Base-by-base conservation (phyloP, 2,113 vertebrate species). In the Callipepla californica region DNA sequence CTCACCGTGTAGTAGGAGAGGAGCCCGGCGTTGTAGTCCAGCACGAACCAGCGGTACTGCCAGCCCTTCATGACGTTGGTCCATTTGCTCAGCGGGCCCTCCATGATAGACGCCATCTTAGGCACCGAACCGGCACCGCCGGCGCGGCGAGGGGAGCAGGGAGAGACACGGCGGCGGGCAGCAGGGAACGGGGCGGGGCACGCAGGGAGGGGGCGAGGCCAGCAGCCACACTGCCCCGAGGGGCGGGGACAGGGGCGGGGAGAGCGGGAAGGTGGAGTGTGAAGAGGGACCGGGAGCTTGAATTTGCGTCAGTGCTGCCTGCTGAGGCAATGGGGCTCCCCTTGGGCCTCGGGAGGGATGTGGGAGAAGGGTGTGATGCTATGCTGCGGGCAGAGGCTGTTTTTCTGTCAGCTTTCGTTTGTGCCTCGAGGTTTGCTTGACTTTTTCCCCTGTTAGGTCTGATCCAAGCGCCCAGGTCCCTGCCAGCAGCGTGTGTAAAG, bases 61-160 rank as follows among this genome's bases (percentile, higher is more conserved):
- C 99, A 99, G 38, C 99, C 99, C 95, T 99, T 99, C 99, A 99
- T 99, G 84, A 99, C 98, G 95, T 99, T 99, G 95, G 99, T 99
- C 99, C 99, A 99, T 98, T 99, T 99, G 97, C 99, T 99, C 68
- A 99, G 98, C 97, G 99, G 99, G 83, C 99, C 99, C 90, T 99
- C 99, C 99, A 99, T 99, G 97, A 99, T 99, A 83, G 99, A 99
- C 98, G 99, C 99, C 99, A 99, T 99, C 97, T 99, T 99, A 97
- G 89, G 95, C 97, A 95, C 96, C 94, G 96, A 97, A 96, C 91
- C 89, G 85, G 50, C 50, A 51, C 50, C 25, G 25, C 50, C 48
- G 68, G 61, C 17, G 48, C 44, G 76, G 76, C 44, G 72, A 79
- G 77, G 88, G 87, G 73, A 78, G 81, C 51, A 3, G 70, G 61